Percentiles rank a stretch among this genome's conserved stretches.
These are phyloP conservation scores for Prionailurus bengalensis DNA, from an alignment of 2,113 vertebrate genomes.

Conservation along the genomic window DNA sequence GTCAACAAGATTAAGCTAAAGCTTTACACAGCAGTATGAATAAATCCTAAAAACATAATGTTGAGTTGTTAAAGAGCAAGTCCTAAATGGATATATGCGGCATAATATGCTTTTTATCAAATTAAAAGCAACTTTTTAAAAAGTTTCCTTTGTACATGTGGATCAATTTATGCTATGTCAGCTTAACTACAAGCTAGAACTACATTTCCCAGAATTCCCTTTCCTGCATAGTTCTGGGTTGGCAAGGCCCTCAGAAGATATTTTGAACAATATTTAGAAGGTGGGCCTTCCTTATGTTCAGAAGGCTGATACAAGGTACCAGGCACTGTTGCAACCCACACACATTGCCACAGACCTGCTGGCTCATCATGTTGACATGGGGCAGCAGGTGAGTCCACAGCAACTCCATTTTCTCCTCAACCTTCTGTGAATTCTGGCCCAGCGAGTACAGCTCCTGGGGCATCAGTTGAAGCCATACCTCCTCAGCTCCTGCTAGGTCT, in stretches of 20 bases:
- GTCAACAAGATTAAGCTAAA: not conserved
- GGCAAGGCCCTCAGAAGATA: not conserved
- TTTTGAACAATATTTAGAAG: not conserved
- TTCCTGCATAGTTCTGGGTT: not conserved
- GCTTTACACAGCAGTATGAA: not conserved
- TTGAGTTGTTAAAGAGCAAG: not conserved
- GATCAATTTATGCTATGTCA: not conserved
- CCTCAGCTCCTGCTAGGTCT: not conserved
- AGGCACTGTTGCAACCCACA: not conserved
- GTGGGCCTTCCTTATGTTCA: not conserved
- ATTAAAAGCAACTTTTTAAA: not conserved
- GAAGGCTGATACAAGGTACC: not conserved
- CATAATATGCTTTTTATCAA: not conserved
- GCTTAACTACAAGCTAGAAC: not conserved
- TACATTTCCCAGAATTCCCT: not conserved
- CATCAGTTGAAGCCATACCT: not conserved
- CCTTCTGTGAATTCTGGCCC: not conserved
- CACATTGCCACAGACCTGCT: too few relatives aligned
- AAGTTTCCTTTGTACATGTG: slow-evolving; percentile 28
- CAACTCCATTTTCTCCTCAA: not conserved
- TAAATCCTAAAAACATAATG: not conserved
- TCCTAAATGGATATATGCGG: not conserved
- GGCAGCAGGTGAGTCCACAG: not conserved
- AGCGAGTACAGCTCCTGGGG: not conserved
- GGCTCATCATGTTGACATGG: not conserved